phyloP scores from a whole-genome alignment of 2,113 vertebrate species.

The Ctenodactylus gundi region DNA sequence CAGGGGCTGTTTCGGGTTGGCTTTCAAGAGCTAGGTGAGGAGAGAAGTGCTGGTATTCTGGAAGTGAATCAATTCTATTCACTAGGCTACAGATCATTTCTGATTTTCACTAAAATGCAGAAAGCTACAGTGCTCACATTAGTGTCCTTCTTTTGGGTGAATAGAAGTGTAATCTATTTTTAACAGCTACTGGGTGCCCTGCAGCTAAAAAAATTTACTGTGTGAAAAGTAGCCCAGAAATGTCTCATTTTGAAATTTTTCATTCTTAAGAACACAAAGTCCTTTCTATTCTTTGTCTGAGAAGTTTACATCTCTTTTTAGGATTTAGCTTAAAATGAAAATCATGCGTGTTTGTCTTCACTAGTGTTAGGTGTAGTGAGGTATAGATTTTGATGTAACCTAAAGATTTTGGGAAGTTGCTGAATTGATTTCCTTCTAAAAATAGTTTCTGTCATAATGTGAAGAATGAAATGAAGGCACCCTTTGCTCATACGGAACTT shows the following conservation, averaged over 20 bases:
- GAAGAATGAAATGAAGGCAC: not conserved
- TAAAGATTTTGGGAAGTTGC: not conserved
- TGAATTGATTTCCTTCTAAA: slow-evolving; percentile 26
- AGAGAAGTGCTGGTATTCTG: slow-evolving; percentile 69
- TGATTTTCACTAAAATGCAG: slow-evolving; percentile 72
- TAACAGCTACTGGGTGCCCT: slow-evolving; percentile 74
- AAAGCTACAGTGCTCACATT: slow-evolving; percentile 53
- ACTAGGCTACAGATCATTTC: slow-evolving; percentile 60
- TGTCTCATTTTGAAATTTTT: slow-evolving; percentile 53
- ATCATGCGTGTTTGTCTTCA: not conserved
- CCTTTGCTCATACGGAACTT: not conserved
- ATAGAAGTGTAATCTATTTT: slow-evolving; percentile 80
- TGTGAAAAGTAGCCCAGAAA: slow-evolving; percentile 66
- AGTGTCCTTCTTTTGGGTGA: slow-evolving; percentile 68
- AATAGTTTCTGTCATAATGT: slow-evolving; percentile 11
- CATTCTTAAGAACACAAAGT: slow-evolving; percentile 21
- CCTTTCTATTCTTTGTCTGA: slow-evolving; percentile 26
- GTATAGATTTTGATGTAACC: not conserved
- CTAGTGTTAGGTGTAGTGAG: not conserved
- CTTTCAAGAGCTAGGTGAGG: slow-evolving; percentile 77
- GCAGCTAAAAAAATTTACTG: slow-evolving; percentile 57
- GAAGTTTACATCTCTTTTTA: not conserved
- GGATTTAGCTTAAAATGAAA: not conserved
- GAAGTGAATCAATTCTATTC: slow-evolving; percentile 77
- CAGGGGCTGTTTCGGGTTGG: slow-evolving; percentile 76